Evolutionary conservation across 2,888 invertebrate species (phyloP), one percentile per base, ranked within the genome.

Genomic region (Diarsia rubi): DNA sequence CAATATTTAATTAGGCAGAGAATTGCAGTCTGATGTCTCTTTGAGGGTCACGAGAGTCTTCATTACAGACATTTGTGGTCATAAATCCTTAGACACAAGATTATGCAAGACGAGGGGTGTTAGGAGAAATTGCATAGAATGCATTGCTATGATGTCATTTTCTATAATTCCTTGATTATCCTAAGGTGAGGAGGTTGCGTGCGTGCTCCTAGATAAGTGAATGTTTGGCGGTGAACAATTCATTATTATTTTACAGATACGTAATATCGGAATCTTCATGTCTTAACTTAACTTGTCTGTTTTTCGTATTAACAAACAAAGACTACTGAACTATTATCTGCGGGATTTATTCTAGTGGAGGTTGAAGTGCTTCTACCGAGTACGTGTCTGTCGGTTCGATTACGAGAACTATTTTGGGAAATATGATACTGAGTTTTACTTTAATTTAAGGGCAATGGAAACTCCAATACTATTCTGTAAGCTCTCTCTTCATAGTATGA

Each of bases 121-220:
- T 21, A 16, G 75, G 79, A 83, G 84, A 82, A 84, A 81, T 84
- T 77, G 67, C 73, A 45, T 63, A 47, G 42, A 76, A 71, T 54
- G 45, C 27, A 79, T 49, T 11, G 42, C 14, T 24, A 37, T 63
- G 73, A 52, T 60, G 82, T 84, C 71, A 84, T 83, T 84, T 84
- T 72, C 77, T 80, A 52, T 75, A 82, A 68, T 75, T 75, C 68
- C 62, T 76, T 84, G 49, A 79, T 79, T 72, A 62, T 67, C 62
- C 63, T 64, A 37, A 75, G 78, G 75, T 82, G 77, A 69, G 76
- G 27, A 83, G 81, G 84, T 86, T 72, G 68, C 42, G 16, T 71
- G 49, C 8, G 85, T 85, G 85, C 70, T 70, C 27, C 67, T 64
- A 31, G 70, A 37, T 24, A 16, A 37, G 64, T 45, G 49, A 68